Base-by-base conservation (phyloP, 2,797 vertebrate genomes). In the Syndactyla subalaris region DNA sequence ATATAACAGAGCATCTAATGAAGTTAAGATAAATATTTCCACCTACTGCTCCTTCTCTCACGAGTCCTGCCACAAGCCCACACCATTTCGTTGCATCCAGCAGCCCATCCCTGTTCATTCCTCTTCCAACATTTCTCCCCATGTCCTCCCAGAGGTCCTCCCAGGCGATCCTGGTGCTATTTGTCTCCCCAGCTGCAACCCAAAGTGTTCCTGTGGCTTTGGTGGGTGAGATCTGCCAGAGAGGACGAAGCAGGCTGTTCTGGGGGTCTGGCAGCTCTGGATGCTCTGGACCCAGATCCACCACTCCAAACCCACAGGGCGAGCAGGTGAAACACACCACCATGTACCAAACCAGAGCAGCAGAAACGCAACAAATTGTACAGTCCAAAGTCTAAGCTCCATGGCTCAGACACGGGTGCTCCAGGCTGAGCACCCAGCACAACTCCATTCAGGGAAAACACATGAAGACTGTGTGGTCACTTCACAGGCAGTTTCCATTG, bases 391-490 rank as follows among this genome's bases (percentile, higher is more conserved):
- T 61, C 23, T 51, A 55, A 21, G 12, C 21, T n/a, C 30, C 16
- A 4, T 3, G 14, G 36, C 29, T 89, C 29, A 38, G 49, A 65
- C 10, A 16, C 0, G 0, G 21, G 32, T 83, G 23, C 16, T 11
- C 27, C 2, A 1, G 59, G 9, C 29, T 76, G 58, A 92, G 43
- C 24, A 79, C 23, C 30, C 36, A 84, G 52, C 23, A 81, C 63
- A 36, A 7, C 12, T 90, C 55, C 13, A 7, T 10, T 5, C 0
- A 2, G 62, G 22, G 7, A 55, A 34, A 68, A 29, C 54, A 39
- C 1, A 1, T 23, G 51, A 73, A 36, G 24, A 79, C 19, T 3
- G 0, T 3, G 1, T 23, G 46, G 21, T 51, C 4, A 3, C 22
- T n/a, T 72, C 62, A 66, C 21, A 58, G 52, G 45, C 16, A 57